phyloP scores from a whole-genome alignment of 1,140 invertebrate genomes.

The Dolichoris vasculosae region DNA sequence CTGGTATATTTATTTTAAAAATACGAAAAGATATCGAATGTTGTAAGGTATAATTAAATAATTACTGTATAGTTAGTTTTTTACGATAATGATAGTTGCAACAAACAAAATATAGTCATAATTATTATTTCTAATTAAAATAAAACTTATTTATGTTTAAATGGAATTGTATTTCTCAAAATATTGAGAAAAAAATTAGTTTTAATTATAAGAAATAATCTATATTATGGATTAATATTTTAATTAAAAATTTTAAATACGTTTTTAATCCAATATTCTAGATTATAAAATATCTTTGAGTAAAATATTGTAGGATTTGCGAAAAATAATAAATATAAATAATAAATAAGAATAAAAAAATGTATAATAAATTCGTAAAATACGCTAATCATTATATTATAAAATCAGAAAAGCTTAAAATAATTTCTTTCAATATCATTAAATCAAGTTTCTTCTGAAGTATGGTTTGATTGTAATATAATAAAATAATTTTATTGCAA shows the following conservation, averaged over 20 bases:
- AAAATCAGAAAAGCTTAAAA: neutral
- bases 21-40: constrained; percentile 49
- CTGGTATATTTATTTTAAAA: constrained; percentile 48
- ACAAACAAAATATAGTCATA: neutral
- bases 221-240: neutral
- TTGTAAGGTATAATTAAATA: constrained; percentile 47
- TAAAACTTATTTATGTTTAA: constrained; percentile 1
- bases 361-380: too few relatives aligned
- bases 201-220: neutral
- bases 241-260: too few relatives aligned
- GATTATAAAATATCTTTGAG: neutral
- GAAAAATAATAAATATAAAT: too few relatives aligned
- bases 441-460: constrained; percentile 24
- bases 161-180: constrained; percentile 10
- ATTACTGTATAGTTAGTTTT: constrained; percentile 51
- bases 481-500: constrained; percentile 12
- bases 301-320: too few relatives aligned
- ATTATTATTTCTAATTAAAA: constrained; percentile 29
- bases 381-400: too few relatives aligned
- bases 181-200: constrained; percentile 16
- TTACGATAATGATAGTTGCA: constrained; percentile 29
- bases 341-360: neutral
- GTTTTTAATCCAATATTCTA: too few relatives aligned
- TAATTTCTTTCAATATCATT: neutral
- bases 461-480: neutral